phyloP scores from a whole-genome alignment of 2,797 vertebrate species.

The Catamblyrhynchus diadema region DNA sequence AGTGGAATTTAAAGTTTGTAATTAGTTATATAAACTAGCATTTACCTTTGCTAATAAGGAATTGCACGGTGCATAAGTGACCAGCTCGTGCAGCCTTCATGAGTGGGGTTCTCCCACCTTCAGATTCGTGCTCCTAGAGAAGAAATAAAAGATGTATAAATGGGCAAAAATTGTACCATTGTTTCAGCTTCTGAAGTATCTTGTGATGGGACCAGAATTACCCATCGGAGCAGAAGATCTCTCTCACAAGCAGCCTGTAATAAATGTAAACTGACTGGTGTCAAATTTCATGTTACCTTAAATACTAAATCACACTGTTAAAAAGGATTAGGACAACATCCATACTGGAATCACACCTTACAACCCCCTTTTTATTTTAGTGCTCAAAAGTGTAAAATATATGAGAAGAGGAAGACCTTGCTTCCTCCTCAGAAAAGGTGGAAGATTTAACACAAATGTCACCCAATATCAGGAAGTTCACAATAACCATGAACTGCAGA shows the following conservation, averaged over 20 bases:
- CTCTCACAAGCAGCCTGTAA: neutral
- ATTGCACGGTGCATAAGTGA: constrained; percentile 97
- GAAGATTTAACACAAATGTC: neutral
- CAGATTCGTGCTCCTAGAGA: constrained; percentile 94
- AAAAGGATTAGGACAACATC: neutral
- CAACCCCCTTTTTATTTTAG: neutral
- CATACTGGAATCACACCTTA: neutral
- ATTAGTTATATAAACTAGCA: neutral
- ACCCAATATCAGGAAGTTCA: neutral
- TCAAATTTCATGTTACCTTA: neutral
- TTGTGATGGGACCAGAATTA: neutral
- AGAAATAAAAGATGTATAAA: neutral
- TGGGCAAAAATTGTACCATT: neutral
- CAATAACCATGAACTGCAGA: rapidly evolving
- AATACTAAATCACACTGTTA: neutral
- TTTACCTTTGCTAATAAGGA: constrained; percentile 98
- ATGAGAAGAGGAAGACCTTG: neutral
- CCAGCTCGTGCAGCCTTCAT: constrained; percentile 99
- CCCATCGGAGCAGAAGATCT: neutral
- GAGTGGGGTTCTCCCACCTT: constrained; percentile 95
- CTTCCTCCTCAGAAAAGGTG: neutral
- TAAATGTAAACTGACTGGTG: neutral
- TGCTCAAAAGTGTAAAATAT: neutral
- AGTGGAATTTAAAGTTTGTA: neutral
- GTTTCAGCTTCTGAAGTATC: neutral